Evolutionary conservation across 2,888 invertebrate species (phyloP).

Genomic region (Zhuqinia jingwanae): DNA sequence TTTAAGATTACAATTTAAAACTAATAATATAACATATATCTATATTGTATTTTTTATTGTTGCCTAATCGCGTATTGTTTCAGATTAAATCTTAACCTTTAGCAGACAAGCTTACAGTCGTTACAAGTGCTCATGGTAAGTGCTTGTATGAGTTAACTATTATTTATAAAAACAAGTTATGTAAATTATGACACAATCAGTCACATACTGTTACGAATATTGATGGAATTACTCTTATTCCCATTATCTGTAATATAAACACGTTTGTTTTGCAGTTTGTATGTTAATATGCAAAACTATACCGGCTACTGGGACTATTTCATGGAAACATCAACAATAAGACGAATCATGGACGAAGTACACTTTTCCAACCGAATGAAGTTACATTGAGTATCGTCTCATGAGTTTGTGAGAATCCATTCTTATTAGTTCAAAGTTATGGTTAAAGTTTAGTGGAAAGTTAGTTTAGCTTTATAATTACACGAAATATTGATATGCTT

Average conservation of each 20-base stretch:
- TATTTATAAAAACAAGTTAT: background rate
- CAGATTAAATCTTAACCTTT: slow-evolving; percentile 49
- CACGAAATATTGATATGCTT: slow-evolving; percentile 48
- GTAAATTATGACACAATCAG: too few relatives aligned
- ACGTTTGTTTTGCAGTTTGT: background rate
- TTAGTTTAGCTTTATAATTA: slow-evolving; percentile 32
- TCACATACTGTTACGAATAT: too few relatives aligned
- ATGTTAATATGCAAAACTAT: slow-evolving; percentile 52
- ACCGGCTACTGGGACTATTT: slow-evolving; percentile 62
- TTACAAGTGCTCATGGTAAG: slow-evolving; percentile 56
- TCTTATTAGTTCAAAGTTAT: slow-evolving; percentile 67
- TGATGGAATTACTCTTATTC: background rate
- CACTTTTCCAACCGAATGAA: slow-evolving; percentile 33
- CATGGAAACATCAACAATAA: slow-evolving; percentile 36
- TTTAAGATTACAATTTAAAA: background rate
- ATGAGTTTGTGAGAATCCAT: slow-evolving; percentile 67
- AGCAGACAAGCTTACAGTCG: slow-evolving; percentile 55
- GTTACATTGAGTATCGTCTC: background rate
- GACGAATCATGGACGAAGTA: slow-evolving; percentile 21
- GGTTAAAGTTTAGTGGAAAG: slow-evolving; percentile 63
- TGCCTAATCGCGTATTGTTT: slow-evolving; percentile 62
- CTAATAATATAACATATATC: background rate
- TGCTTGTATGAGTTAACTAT: too few relatives aligned
- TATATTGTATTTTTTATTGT: slow-evolving; percentile 63
- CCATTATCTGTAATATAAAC: background rate